These are phyloP conservation scores for Muricea muricata DNA, from an alignment of 92 coral and sea anemone genomes.

Conservation along the genomic window DNA sequence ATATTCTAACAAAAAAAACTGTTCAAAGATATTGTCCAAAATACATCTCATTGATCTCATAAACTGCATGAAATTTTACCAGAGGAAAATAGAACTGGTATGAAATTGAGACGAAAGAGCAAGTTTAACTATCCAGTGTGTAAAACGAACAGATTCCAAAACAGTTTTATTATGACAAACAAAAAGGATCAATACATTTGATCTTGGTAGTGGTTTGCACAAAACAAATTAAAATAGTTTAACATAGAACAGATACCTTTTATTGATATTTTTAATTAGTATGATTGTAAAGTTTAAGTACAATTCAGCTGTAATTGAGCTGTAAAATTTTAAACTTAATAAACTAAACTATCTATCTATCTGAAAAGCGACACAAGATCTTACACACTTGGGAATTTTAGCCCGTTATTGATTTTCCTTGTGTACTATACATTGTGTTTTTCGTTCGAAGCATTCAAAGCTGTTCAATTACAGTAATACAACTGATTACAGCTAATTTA, in stretches of 20 bases:
- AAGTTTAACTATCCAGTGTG: conserved; percentile 18
- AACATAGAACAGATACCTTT: too few species aligned
- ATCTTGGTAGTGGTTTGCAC: neutral
- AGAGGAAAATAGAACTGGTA: neutral
- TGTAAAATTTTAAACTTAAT: neutral
- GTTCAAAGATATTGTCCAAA: conserved; percentile 6
- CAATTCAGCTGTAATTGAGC: neutral
- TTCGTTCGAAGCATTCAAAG: too few species aligned
- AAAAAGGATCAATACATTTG: neutral
- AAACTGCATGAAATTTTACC: neutral
- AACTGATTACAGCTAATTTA: too few species aligned
- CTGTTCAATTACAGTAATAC: too few species aligned
- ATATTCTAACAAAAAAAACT: conserved; percentile 1
- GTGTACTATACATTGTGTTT: too few species aligned
- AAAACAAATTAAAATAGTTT: too few species aligned
- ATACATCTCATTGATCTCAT: conserved; percentile 18
- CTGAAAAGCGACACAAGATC: too few species aligned
- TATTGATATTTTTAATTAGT: too few species aligned
- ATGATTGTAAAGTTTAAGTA: too few species aligned
- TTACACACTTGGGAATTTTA: too few species aligned
- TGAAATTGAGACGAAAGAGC: neutral
- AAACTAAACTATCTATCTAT: neutral
- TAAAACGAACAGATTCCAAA: conserved; percentile 19
- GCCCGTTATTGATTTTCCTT: too few species aligned
- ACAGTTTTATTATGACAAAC: conserved; percentile 4